Base-by-base conservation (phyloP, 2,888 invertebrate genomes). In the Chamaedrilus cognettii region DNA sequence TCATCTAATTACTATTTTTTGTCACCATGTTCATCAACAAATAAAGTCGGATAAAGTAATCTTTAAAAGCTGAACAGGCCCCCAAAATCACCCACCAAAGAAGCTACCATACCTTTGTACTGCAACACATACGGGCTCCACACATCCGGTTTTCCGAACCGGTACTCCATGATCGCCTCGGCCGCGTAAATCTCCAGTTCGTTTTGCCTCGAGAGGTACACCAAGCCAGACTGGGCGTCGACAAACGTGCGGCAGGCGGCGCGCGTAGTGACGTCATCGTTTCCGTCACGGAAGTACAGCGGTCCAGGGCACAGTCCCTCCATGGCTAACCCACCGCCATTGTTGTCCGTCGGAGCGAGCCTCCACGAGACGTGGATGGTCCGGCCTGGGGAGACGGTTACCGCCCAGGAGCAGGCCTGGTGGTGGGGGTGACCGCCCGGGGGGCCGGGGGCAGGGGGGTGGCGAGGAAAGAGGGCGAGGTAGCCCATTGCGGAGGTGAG, bases 391-490 rank as follows among this genome's bases (percentile, higher is more conserved):
- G 7, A 7, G 11, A 42, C 42, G 42, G 42, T 11, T 42, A 42
- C 42, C 19, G 19, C 7, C 42, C 42, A 42, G 42, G 7, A 42
- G 42, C 42, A 42, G n/a, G n/a, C n/a, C 19, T 42, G 42, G 42
- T 42, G 7, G 42, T 42, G 19, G 42, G 42, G 42, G 7, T 19
- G 42, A 19, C 11, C 7, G 19, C 42, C 11, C 42, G 11, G 11
- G 7, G 42, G 42, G 19, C 11, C 19, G 42, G 42, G 42, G 7
- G 7, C 42, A 42, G 7, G 19, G 11, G 42, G 42, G 11, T 42
- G 60, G 19, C 58, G 64, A 28, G 28, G 32, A 55, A 64, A 64
- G 32, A 65, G 65, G 32, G 60, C 65, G 23, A 65, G 34, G 30
- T 58, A 65, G 19, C 65, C 65, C 33, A n/a, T 33, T 4, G 23